phyloP scores from a whole-genome alignment of 2,888 invertebrate species.

The Eurytoma californica region DNA sequence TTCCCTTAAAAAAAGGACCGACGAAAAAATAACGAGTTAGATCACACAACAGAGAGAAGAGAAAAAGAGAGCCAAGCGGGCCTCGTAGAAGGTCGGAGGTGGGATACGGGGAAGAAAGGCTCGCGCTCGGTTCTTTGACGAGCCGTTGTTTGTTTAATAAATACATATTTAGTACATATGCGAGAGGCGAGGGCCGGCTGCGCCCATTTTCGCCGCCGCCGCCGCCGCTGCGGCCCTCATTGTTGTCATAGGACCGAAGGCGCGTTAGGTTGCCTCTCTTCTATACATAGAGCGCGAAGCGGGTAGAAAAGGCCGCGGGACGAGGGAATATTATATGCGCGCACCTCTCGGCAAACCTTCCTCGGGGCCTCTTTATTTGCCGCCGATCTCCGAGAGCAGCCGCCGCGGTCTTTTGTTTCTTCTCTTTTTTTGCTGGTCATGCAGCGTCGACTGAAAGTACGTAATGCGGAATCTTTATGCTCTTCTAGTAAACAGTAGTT shows the following conservation, averaged over 20 bases:
- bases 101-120: not conserved
- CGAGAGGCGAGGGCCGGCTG: constrained; percentile 66
- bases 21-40: constrained; percentile 22
- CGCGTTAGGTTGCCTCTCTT: constrained; percentile 59
- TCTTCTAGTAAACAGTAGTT: no score
- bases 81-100: no score
- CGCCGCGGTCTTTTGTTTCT: not conserved
- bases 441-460: no score
- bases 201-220: constrained; percentile 68
- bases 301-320: constrained; percentile 29
- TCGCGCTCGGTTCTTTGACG: constrained; percentile 61
- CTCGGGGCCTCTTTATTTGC: constrained; percentile 50
- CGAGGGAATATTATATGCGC: constrained; percentile 30
- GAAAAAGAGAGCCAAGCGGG: not conserved
- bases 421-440: not conserved
- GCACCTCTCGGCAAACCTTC: constrained; percentile 36
- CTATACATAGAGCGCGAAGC: constrained; percentile 27
- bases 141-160: constrained; percentile 73
- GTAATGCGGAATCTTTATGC: no score
- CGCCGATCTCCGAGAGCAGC: constrained; percentile 34
- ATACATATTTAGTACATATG: constrained; percentile 72
- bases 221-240: constrained; percentile 54
- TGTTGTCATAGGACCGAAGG: constrained; percentile 72
- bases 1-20: not conserved
- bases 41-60: constrained; percentile 23